Conservation (phyloP, 2,797 vertebrate species). For the Crypturellus tataupa region DNA sequence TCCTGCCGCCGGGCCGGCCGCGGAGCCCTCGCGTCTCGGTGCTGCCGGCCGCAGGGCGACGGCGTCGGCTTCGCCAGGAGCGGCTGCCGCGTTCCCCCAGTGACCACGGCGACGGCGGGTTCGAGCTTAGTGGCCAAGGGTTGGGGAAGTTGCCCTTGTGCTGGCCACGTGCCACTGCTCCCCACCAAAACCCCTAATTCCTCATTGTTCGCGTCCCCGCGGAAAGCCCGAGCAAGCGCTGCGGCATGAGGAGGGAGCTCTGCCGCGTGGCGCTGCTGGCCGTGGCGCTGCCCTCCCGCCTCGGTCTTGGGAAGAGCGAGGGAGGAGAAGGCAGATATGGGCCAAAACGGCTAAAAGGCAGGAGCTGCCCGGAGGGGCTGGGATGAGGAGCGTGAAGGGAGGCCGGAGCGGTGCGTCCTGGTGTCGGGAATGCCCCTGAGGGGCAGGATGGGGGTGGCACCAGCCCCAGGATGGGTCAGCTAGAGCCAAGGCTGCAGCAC, state of each 20-base stretch:
- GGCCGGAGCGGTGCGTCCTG: background rate
- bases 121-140: conserved; percentile 22
- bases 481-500: background rate
- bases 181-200: background rate
- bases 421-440: rapidly evolving
- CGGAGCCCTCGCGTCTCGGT: background rate
- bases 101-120: background rate
- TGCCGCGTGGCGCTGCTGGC: background rate
- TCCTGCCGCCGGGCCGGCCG: conserved; percentile 9
- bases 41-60: rapidly evolving
- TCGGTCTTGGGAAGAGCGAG: background rate
- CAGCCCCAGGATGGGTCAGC: background rate
- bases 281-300: rapidly evolving
- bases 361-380: background rate
- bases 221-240: background rate
- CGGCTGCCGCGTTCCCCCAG: background rate
- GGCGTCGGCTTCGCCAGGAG: background rate
- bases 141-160: background rate
- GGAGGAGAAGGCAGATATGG: background rate
- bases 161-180: conserved; percentile 28
- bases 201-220: conserved; percentile 62
- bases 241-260: conserved; percentile 36
- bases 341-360: background rate
- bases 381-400: background rate
- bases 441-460: background rate